Evolutionary conservation across 2,113 vertebrate species (phyloP).

Genomic region (Microcebus griseorufus): DNA sequence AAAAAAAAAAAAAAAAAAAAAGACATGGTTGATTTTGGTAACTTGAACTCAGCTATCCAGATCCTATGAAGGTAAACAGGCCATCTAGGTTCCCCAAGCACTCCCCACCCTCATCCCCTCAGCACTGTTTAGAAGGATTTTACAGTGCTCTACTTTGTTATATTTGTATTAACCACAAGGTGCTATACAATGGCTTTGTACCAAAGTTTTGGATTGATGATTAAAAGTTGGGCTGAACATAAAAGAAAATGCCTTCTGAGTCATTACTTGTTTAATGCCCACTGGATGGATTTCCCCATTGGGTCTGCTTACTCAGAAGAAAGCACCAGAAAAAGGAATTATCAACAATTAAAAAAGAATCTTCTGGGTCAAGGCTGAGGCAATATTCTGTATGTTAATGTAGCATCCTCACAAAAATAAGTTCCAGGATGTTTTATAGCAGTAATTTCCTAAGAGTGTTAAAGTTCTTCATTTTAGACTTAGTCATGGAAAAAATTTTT

Average conservation of each 20-base stretch:
- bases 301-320: neutral
- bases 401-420: neutral
- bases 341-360: neutral
- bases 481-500: neutral
- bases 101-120: no score
- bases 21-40: neutral
- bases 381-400: neutral
- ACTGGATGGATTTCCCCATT: neutral
- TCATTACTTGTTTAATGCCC: neutral
- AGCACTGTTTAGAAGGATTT: neutral
- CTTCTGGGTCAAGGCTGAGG: neutral
- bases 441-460: neutral
- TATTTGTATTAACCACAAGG: neutral
- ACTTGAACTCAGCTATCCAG: neutral
- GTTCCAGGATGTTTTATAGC: neutral
- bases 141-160: neutral
- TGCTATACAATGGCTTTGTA: neutral
- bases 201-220: neutral
- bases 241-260: neutral
- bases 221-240: neutral
- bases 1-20: neutral
- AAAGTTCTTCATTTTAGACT: neutral
- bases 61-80: neutral
- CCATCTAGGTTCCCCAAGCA: neutral
- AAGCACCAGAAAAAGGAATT: neutral